Base-by-base conservation (phyloP, 2,888 invertebrate genomes). In the Ecliptopera silaceata region DNA sequence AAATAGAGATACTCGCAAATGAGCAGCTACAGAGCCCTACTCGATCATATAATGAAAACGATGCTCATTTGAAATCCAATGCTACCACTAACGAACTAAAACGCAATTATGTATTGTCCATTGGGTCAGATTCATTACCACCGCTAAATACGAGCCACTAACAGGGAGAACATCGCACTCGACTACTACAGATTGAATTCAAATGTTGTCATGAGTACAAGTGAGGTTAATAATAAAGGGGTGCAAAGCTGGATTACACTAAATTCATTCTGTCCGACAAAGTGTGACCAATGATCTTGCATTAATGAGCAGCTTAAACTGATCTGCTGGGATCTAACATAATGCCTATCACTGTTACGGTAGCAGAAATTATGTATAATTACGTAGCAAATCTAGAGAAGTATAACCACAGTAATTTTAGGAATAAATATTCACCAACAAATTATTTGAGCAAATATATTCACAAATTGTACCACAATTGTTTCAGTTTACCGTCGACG, bases 31-130 rank as follows among this genome's bases (percentile, higher is more conserved):
- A 63, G 64, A 67, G 69, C 65, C 48, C 68, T 22, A 20, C 31
- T 6, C 26, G 4, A 36, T 20, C 12, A 67, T 72, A 74, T 73
- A 72, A 71, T 74, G 73, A 79, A 75, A 73, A 80, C 80, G 72
- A 77, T 75, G 75, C 75, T 72, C 75, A 75, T 79, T 79, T 77
- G 66, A 75, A 69, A 66, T 68, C 67, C 69, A 67, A 71, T 69
- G 63, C 63, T 69, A 62, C 73, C 73, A 77, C 81, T 82, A 80
- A 72, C 70, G 77, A 68, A 73, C 69, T 75, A 75, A 79, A 80
- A 80, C 74, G 76, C 74, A 75, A 81, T 84, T 80, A 82, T 81
- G 81, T 79, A 78, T 51, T 77, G 75, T 70, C 71, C 75, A 74
- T 77, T 82, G 64, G 70, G 72, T 64, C 57, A 72, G 72, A 79